phyloP scores from a whole-genome alignment of 2,888 invertebrate species.

The Drosophila anomalata region DNA sequence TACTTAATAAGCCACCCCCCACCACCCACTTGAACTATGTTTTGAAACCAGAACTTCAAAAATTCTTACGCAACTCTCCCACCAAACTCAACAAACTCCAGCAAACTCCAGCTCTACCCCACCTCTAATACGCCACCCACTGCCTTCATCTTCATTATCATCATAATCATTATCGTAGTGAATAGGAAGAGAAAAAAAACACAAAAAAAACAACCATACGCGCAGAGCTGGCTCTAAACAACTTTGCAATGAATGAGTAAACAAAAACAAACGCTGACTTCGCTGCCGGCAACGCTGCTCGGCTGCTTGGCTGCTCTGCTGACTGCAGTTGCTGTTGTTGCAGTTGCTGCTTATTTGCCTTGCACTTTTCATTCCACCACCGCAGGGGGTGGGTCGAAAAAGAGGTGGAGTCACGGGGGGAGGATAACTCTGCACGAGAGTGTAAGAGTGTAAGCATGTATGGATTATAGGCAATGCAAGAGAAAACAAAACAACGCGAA shows the following conservation, averaged over 20 bases:
- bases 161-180: slow-evolving; percentile 21
- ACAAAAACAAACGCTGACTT: slow-evolving; percentile 73
- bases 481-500: slow-evolving; percentile 73
- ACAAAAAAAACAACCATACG: slow-evolving; percentile 38
- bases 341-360: slow-evolving; percentile 63
- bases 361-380: slow-evolving; percentile 62
- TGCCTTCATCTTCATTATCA: slow-evolving; percentile 22
- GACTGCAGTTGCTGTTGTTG: slow-evolving; percentile 16
- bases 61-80: slow-evolving; percentile 67
- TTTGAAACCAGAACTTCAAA: slow-evolving; percentile 21
- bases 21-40: slow-evolving; percentile 10
- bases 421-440: slow-evolving; percentile 3
- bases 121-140: not conserved
- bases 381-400: slow-evolving; percentile 20
- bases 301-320: slow-evolving; percentile 14
- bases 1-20: not conserved
- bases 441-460: not conserved
- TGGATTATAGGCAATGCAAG: slow-evolving; percentile 51
- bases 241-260: slow-evolving; percentile 75
- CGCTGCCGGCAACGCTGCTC: slow-evolving; percentile 36
- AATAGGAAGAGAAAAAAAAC: not conserved
- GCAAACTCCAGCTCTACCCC: slow-evolving; percentile 7
- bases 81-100: slow-evolving; percentile 10
- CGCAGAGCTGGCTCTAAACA: slow-evolving; percentile 60
- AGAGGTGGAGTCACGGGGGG: not conserved